Percentiles rank a stretch among this genome's conserved stretches.
These are phyloP conservation scores for Melanotaenia parkinsoni DNA, from an alignment of 2,797 vertebrate genomes.

Conservation along the genomic window DNA sequence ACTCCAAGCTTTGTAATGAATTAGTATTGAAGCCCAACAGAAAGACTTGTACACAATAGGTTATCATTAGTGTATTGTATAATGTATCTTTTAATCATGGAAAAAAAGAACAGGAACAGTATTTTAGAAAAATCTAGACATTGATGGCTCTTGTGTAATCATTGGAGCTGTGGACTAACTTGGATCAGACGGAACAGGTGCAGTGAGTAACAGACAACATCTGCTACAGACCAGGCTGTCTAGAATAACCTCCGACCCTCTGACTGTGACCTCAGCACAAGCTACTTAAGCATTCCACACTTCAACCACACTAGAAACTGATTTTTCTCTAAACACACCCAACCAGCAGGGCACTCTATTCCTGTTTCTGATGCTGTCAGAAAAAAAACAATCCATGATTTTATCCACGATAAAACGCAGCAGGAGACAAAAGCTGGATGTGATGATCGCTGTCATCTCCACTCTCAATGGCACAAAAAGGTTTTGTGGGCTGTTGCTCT, in stretches of 20 bases:
- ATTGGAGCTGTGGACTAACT: conserved; percentile 10
- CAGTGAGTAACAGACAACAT: conserved; percentile 30
- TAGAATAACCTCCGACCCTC: conserved; percentile 33
- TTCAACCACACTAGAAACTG: conserved; percentile 13
- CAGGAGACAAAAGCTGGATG: not conserved
- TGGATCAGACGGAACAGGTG: conserved; percentile 36
- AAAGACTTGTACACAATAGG: conserved; percentile 1
- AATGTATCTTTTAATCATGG: not conserved
- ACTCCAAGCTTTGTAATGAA: conserved; percentile 46
- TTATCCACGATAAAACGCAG: not conserved
- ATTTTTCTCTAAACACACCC: conserved; percentile 16
- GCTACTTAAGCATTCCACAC: conserved; percentile 20
- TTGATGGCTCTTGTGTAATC: not conserved
- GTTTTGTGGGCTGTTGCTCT: conserved; percentile 11
- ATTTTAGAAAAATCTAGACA: not conserved
- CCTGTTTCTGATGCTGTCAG: conserved; percentile 12
- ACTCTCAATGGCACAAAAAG: conserved; percentile 6
- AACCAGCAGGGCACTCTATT: conserved; percentile 18
- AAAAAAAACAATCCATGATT: too few species aligned
- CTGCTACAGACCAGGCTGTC: conserved; percentile 21
- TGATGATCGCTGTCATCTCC: not conserved
- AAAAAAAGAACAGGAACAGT: too few species aligned
- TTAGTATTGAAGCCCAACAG: conserved; percentile 43
- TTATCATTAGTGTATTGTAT: conserved; percentile 16
- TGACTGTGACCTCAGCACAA: conserved; percentile 23